Evolutionary conservation across 2,888 invertebrate genomes (phyloP), one percentile per base, ranked within the genome.

Genomic region (Scaptomyza cyrtandrae): DNA sequence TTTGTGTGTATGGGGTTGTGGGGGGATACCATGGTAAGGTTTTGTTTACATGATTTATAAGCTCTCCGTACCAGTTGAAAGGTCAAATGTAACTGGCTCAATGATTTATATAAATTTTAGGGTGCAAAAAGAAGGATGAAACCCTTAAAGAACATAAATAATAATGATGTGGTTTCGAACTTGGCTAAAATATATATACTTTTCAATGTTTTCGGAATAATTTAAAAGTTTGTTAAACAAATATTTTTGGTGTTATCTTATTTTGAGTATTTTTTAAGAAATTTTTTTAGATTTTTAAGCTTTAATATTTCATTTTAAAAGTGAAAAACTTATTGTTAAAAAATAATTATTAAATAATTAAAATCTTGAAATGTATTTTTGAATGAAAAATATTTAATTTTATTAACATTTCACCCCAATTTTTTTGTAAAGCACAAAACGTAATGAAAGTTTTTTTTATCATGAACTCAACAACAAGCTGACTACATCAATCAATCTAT

Each of bases 11-110:
- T 3, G 52, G 0, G 7, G 54, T 33, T 27, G 33, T 29, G 52
- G 10, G 43, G 29, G n/a, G 6, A 37, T 9, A 50, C 45, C 53
- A 55, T 27, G 54, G 33, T 33, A 6, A 27, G 45, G 24, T 52
- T 24, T 27, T 46, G 54, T n/a, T 37, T 61, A 52, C 60, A 75
- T 78, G 75, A 75, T 75, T 78, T 75, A 75, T 64, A 59, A 64
- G 55, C 13, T 10, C 5, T 49, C 58, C 39, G 44, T 7, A 41
- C 7, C 48, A 14, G 16, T 35, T 6, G 24, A 35, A 27, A 10
- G 35, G 10, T 31, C 14, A 48, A 10, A 14, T 14, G 39, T 55
- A 24, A 5, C 35, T 16, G 19, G 39, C 31, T 50, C 43, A 44
- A 53, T 62, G 61, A 58, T 73, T 73, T 58, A 78, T 58, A 52